phyloP scores from a whole-genome alignment of 53 echinoderm and acorn worm genomes.

The Holothuria scabra region DNA sequence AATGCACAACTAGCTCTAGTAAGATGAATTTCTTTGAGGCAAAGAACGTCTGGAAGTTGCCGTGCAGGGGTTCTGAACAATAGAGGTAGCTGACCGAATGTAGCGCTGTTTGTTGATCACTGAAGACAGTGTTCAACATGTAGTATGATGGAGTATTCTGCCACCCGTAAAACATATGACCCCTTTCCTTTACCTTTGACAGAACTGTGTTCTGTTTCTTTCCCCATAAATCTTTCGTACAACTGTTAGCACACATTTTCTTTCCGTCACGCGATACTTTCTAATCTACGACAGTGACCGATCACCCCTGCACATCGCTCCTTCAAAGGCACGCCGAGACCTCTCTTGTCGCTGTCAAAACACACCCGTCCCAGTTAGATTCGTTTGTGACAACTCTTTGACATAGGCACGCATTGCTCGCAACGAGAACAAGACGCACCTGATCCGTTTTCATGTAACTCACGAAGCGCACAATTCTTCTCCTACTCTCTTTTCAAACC shows the following conservation, averaged over 20 bases:
- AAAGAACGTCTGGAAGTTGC: no score
- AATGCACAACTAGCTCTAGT: no score
- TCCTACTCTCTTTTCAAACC: no score
- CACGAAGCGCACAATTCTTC: no score
- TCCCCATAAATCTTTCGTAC: conserved; percentile 21
- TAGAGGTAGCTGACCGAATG: no score
- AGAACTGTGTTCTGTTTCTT: conserved; percentile 4
- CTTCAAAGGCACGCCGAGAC: conserved; percentile 20
- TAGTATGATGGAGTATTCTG: no score
- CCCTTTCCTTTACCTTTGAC: no score
- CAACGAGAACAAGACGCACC: conserved; percentile 33
- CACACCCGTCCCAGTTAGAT: background rate
- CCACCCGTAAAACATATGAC: no score
- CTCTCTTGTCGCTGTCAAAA: conserved; percentile 15
- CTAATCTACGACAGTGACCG: conserved; percentile 10
- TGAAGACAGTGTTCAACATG: no score
- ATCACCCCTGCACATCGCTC: conserved; percentile 8
- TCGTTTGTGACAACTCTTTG: conserved; percentile 8
- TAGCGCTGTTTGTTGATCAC: no score
- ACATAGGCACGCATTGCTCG: conserved; percentile 22
- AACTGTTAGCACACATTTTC: conserved; percentile 11
- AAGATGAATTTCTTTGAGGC: no score
- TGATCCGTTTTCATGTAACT: background rate
- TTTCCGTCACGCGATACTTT: conserved; percentile 39
- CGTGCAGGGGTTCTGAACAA: no score